These are phyloP conservation scores for Epicampocera succincta DNA, from an alignment of 2,888 invertebrate species.

Conservation along the genomic window DNA sequence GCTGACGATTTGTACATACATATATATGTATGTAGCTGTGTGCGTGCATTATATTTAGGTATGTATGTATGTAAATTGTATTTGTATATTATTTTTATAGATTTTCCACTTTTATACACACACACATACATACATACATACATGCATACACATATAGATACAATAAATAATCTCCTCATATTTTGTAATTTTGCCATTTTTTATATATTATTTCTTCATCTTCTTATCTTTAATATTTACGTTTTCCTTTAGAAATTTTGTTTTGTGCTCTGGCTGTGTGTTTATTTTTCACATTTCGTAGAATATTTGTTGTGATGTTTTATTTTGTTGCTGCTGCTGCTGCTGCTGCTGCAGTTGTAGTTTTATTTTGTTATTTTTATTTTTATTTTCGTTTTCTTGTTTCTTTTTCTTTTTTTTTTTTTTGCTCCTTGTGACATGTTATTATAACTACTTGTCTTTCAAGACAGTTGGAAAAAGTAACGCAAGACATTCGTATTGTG, in stretches of 20 bases:
- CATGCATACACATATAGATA: no score
- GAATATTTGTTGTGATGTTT: conserved; percentile 23
- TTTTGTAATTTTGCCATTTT: conserved; percentile 51
- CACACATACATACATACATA: no score
- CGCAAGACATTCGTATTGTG: conserved; percentile 8
- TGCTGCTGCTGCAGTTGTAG: conserved; percentile 1
- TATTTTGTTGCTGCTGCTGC: background rate
- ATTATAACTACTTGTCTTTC: conserved; percentile 69
- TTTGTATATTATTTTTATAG: background rate
- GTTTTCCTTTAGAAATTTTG: conserved; percentile 21
- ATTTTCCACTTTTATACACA: conserved; percentile 10
- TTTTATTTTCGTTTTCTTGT: background rate
- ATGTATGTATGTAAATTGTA: background rate
- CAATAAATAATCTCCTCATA: conserved; percentile 59
- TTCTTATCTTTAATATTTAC: conserved; percentile 34
- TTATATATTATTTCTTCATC: conserved; percentile 57
- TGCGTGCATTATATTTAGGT: background rate
- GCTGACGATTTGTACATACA: no score
- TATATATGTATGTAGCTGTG: no score
- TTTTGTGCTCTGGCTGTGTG: background rate
- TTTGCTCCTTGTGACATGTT: conserved; percentile 67
- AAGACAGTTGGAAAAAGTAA: conserved; percentile 39
- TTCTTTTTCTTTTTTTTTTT: conserved; percentile 48
- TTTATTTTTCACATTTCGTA: conserved; percentile 28
- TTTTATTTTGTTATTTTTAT: background rate